Evolutionary conservation across 2,797 vertebrate species (phyloP).

Genomic region (Amniataba percoides): DNA sequence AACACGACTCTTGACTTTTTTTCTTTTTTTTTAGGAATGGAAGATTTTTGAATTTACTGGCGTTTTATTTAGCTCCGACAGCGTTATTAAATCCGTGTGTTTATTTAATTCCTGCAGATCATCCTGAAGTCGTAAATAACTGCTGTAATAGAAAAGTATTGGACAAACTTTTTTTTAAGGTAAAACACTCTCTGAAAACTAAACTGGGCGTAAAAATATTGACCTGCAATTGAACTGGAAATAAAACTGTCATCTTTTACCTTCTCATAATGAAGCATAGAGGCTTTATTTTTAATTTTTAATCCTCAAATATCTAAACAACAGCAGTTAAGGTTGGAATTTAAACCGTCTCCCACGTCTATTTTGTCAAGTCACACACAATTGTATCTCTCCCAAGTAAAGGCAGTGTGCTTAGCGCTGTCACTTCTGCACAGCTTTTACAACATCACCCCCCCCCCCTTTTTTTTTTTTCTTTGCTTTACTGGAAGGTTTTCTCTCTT

Average conservation of each 20-base stretch:
- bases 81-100: not conserved
- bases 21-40: not conserved
- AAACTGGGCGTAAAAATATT: conserved; percentile 10
- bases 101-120: conserved; percentile 2
- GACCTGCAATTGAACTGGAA: conserved; percentile 8
- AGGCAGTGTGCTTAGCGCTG: conserved; percentile 80
- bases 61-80: not conserved
- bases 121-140: not conserved
- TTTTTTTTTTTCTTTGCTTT: conserved; percentile 51
- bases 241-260: conserved; percentile 10
- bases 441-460: conserved; percentile 66
- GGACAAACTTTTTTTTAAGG: not conserved
- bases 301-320: conserved; percentile 46
- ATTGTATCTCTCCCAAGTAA: conserved; percentile 73
- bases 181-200: not conserved
- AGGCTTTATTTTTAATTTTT: conserved; percentile 1
- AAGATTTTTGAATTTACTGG: not conserved
- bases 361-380: conserved; percentile 75
- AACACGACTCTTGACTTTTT: not conserved
- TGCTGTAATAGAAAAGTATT: not conserved
- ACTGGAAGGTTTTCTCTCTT: conserved; percentile 65
- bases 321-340: conserved; percentile 43
- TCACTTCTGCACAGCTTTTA: conserved; percentile 82
- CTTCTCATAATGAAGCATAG: conserved; percentile 19
- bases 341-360: conserved; percentile 62